These are phyloP conservation scores for Pardalotus punctatus DNA, from an alignment of 2,113 vertebrate genomes.

Conservation along the genomic window DNA sequence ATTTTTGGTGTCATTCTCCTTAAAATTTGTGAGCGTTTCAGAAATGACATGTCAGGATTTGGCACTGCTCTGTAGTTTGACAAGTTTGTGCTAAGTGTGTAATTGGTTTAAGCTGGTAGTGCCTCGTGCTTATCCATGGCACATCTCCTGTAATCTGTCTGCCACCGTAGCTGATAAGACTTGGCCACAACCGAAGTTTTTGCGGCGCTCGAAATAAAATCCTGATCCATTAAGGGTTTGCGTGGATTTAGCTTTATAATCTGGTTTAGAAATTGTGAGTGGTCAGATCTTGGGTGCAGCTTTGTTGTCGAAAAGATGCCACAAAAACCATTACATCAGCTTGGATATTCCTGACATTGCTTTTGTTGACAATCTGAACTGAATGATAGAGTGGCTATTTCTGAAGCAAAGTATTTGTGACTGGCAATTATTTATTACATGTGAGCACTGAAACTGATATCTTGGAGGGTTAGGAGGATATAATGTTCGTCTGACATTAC, in stretches of 20 bases:
- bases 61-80: slow-evolving; percentile 65
- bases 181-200: slow-evolving; percentile 75
- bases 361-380: background rate
- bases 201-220: slow-evolving; percentile 78
- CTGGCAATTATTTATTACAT: background rate
- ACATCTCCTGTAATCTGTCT: slow-evolving; percentile 77
- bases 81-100: slow-evolving; percentile 69
- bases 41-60: slow-evolving; percentile 42
- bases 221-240: slow-evolving; percentile 84
- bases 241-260: slow-evolving; percentile 87
- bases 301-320: slow-evolving; percentile 62
- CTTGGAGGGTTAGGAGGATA: background rate
- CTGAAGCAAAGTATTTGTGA: background rate
- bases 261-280: slow-evolving; percentile 84
- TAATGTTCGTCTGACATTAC: background rate
- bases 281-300: slow-evolving; percentile 78
- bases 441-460: background rate
- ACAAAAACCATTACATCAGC: slow-evolving; percentile 7
- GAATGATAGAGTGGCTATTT: background rate
- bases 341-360: background rate
- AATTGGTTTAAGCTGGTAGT: slow-evolving; percentile 77
- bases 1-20: background rate
- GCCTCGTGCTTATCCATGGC: slow-evolving; percentile 61
- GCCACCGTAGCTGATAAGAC: slow-evolving; percentile 70
- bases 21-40: background rate